Evolutionary conservation across 2,888 invertebrate species (phyloP), one percentile per base, ranked within the genome.

Genomic region (Amaurobius ferox): DNA sequence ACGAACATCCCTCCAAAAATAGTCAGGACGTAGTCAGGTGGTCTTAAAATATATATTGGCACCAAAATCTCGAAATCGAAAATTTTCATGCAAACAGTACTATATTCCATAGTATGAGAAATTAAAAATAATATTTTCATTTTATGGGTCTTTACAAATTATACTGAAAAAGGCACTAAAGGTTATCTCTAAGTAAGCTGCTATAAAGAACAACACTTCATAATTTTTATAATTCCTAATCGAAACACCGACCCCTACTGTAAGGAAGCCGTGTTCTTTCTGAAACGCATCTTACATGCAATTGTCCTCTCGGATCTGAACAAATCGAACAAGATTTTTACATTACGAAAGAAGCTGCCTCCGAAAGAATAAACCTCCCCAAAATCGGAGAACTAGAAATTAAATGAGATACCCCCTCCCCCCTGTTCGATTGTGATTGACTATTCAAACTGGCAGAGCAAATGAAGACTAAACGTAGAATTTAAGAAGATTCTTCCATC

Each of bases 401-500:
- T 80, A 72, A 80, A 72, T 66, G 64, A 66, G 48, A 29, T n/a
- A n/a, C n/a, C n/a, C n/a, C n/a, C n/a, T n/a, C n/a, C 44, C 44
- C 79, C 66, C 48, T 73, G 30, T 72, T 64, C 55, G 23, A 28
- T 55, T 5, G 80, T 73, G 80, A 80, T 80, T 80, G 80, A 73
- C 80, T 80, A 80, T 80, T 80, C 80, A 62, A 73, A 73, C 16
- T 73, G 80, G 55, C 80, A 67, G n/a, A 26, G 29, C 29, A 48
- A 80, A 80, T 80, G 80, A 80, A 80, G 80, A 80, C 73, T 73
- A 80, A 73, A 55, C 72, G 80, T 48, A 72, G 66, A 26, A 35
- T 39, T 55, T 16, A 67, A 73, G 40, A 68, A 80, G 66, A 64
- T 80, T 72, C 73, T 72, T 68, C 73, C 80, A 73, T 80, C 79